Base-by-base conservation (phyloP, 2,797 vertebrate genomes). In the Sebastolobus altivelis region DNA sequence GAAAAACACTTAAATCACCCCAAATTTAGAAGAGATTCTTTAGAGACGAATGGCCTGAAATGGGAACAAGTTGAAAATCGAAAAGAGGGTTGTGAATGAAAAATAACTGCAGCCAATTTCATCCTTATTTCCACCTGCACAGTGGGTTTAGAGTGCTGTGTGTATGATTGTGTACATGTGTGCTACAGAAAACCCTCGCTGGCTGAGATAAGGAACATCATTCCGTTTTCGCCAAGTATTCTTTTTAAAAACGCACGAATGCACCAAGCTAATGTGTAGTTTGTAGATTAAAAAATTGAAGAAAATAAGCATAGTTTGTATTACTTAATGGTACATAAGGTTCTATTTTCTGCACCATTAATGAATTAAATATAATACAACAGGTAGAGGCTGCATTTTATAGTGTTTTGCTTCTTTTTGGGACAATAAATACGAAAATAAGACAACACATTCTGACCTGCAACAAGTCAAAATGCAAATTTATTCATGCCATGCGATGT, bases 51-150 rank as follows among this genome's bases (percentile, higher is more conserved):
- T 73, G 77, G 81, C 70, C 72, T 88, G 80, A 90, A 91, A 89
- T 85, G 77, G 87, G 90, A 88, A 93, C 55, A 59, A 79, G 77
- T 59, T 93, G 86, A 90, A 90, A 90, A 89, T 87, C 58, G 80
- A 86, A 88, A 49, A 91, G 46, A 87, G 63, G 73, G 54, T 86
- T 88, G 84, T 87, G 88, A 93, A 93, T 87, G 83, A 86, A 92
- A 84, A 88, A 82, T 74, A 92, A 92, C 90, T 89, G 80, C 80
- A 84, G 85, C 81, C 88, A 88, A 91, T 93, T 94, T 93, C 79
- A 87, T 90, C 65, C 84, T 84, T 79, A 92, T 92, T 91, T 93
- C 86, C 85, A 84, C 78, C 85, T 85, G 77, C 87, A 80, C 90
- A 85, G 78, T 75, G 40, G 63, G 40, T 65, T 74, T 49, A 59